phyloP scores from a whole-genome alignment of 2,888 invertebrate species.

The Drosophila paranaensis region DNA sequence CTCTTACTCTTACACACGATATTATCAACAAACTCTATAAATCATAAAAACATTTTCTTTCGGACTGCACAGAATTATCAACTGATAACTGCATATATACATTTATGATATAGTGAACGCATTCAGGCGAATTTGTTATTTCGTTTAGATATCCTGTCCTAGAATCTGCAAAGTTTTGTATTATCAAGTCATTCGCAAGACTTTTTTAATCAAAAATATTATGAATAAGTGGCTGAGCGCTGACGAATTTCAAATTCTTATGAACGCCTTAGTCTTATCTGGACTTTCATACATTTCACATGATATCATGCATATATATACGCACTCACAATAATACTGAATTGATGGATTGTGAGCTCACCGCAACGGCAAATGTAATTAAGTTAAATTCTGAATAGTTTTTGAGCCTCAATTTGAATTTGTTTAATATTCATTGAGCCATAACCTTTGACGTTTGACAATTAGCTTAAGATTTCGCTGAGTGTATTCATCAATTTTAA shows the following conservation, averaged over 20 bases:
- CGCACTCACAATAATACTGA: conserved; percentile 6
- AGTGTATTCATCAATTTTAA: background rate
- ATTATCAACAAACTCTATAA: no score
- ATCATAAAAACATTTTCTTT: no score
- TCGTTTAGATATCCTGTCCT: background rate
- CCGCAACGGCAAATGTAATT: conserved; percentile 9
- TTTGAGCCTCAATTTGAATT: background rate
- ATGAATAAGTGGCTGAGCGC: conserved; percentile 21
- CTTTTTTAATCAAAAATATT: background rate
- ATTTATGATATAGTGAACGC: no score
- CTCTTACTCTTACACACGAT: no score
- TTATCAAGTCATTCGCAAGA: background rate
- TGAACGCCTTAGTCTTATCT: conserved; percentile 37
- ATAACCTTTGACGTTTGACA: conserved; percentile 22
- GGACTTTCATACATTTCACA: conserved; percentile 12
- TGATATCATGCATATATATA: conserved; percentile 46
- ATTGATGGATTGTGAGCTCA: conserved; percentile 26
- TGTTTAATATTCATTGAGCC: background rate
- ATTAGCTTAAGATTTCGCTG: conserved; percentile 12
- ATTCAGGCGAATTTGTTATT: no score
- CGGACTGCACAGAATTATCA: no score
- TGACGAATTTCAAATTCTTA: conserved; percentile 21
- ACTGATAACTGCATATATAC: no score
- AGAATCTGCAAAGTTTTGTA: background rate
- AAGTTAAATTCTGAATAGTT: conserved; percentile 32